A percentile compares a stretch with the other conserved stretches of the same genome.
These are phyloP conservation scores for Rhingia rostrata DNA, from an alignment of 2,888 invertebrate genomes.

Conservation along the genomic window DNA sequence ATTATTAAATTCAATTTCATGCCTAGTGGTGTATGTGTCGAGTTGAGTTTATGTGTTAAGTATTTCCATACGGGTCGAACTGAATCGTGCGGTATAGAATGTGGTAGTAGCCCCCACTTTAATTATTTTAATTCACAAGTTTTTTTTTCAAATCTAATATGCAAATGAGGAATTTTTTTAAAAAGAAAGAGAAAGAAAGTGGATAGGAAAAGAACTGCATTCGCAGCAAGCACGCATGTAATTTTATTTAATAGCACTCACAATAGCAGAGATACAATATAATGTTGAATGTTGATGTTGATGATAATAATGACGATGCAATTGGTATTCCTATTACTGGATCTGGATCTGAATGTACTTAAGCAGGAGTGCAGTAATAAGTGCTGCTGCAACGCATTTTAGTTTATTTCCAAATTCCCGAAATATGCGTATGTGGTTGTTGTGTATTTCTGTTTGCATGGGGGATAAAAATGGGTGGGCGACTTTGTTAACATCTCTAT, in stretches of 20 bases:
- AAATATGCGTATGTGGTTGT: slow-evolving; percentile 16
- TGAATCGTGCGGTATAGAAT: slow-evolving; percentile 43
- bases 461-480: not conserved
- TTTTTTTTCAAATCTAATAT: slow-evolving; percentile 51
- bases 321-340: slow-evolving; percentile 1
- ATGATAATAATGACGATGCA: slow-evolving; percentile 35
- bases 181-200: not conserved
- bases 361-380: slow-evolving; percentile 7
- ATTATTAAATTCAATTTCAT: slow-evolving; percentile 73
- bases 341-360: slow-evolving; percentile 10
- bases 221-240: slow-evolving; percentile 47
- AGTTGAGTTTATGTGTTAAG: slow-evolving; percentile 57
- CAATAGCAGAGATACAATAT: slow-evolving; percentile 40
- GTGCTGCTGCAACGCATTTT: slow-evolving; percentile 19
- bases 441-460: slow-evolving; percentile 8
- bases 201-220: slow-evolving; percentile 37
- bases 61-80: slow-evolving; percentile 68
- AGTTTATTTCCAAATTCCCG: slow-evolving; percentile 10
- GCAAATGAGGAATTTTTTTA: slow-evolving; percentile 32
- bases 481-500: not conserved
- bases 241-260: slow-evolving; percentile 55
- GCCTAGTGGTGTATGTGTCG: slow-evolving; percentile 51
- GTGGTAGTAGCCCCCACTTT: slow-evolving; percentile 59
- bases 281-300: not conserved
- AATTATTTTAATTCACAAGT: slow-evolving; percentile 64